Percentiles rank a stretch among this genome's conserved stretches.
phyloP scores from a whole-genome alignment of 35 echinoderm and acorn worm genomes.

The Patiria miniata region DNA sequence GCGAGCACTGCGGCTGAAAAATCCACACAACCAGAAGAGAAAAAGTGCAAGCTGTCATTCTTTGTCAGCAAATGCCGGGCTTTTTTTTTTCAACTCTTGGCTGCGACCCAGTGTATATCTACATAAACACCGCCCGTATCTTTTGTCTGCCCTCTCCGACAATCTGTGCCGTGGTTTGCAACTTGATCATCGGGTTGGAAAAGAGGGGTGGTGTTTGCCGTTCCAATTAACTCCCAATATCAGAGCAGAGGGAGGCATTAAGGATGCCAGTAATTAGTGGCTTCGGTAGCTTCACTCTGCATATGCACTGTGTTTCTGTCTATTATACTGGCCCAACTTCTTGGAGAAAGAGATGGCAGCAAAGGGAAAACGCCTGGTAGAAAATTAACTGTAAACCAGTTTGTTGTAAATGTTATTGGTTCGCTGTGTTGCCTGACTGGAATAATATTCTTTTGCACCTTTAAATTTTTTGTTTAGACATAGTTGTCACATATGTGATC shows the following conservation, averaged over 20 bases:
- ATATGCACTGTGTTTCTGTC: not conserved
- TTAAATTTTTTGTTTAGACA: too few relatives aligned
- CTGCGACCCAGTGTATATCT: not conserved
- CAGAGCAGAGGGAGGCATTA: not conserved
- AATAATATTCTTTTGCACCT: too few relatives aligned
- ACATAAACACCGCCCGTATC: not conserved
- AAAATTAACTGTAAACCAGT: too few relatives aligned
- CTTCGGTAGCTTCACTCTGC: not conserved
- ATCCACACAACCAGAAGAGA: not conserved
- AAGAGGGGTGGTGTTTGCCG: not conserved
- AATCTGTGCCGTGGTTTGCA: constrained; percentile 17
- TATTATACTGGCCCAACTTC: too few relatives aligned
- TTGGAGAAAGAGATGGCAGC: not conserved
- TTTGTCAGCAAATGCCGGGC: not conserved
- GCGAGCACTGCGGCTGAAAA: not conserved
- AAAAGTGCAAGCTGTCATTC: constrained; percentile 18
- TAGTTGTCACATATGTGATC: too few relatives aligned
- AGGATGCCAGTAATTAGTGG: not conserved
- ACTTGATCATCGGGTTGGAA: not conserved
- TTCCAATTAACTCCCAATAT: constrained; percentile 29
- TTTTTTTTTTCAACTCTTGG: not conserved
- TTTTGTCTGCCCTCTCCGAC: not conserved
- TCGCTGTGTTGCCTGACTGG: too few relatives aligned
- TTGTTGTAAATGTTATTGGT: too few relatives aligned
- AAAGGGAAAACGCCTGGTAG: too few relatives aligned